phyloP scores from a whole-genome alignment of 2,113 vertebrate species.

The Cardinalis cardinalis region DNA sequence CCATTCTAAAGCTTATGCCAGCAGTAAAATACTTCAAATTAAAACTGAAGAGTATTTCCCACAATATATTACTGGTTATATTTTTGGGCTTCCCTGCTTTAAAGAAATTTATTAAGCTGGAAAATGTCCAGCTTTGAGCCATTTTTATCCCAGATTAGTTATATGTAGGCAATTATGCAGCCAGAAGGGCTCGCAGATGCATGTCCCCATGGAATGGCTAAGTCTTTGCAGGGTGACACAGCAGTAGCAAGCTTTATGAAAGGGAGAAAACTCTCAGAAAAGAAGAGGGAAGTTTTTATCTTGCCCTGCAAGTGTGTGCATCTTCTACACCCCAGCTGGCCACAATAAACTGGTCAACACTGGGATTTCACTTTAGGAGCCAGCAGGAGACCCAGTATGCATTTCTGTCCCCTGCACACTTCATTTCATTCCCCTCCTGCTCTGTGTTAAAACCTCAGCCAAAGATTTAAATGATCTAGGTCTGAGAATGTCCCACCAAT shows the following conservation, averaged over 20 bases:
- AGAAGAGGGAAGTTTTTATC: background rate
- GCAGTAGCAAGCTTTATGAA: background rate
- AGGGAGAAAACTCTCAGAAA: background rate
- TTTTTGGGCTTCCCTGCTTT: background rate
- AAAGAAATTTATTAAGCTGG: background rate
- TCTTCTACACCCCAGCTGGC: rapidly evolving
- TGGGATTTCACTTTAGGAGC: background rate
- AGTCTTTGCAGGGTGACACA: background rate
- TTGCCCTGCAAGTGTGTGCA: background rate
- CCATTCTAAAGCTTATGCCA: background rate
- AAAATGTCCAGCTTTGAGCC: background rate
- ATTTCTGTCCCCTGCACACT: background rate
- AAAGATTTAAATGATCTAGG: background rate
- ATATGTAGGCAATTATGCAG: background rate
- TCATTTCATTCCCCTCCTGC: background rate
- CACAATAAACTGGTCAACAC: background rate
- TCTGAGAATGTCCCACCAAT: background rate
- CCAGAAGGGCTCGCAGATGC: background rate
- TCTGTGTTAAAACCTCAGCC: background rate
- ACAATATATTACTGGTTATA: background rate
- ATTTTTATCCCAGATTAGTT: background rate
- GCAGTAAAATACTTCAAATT: conserved; percentile 12
- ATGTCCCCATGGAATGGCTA: rapidly evolving
- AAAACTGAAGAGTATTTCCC: background rate
- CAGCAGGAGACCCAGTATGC: rapidly evolving